Base-by-base conservation (phyloP, 2,888 invertebrate species). In the Caenorhabditis becei region DNA sequence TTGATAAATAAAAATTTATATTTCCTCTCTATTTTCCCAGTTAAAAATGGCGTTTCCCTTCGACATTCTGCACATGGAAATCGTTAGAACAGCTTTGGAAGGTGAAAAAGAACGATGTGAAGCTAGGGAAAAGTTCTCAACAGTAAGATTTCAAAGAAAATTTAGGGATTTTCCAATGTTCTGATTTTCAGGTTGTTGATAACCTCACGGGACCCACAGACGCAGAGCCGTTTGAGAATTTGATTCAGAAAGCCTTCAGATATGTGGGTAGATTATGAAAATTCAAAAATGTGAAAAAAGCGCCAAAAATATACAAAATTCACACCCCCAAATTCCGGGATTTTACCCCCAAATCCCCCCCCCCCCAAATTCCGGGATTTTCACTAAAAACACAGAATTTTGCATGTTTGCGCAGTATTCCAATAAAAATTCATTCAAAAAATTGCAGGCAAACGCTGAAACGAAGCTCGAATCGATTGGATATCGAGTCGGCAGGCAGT, bases 381-480 rank as follows among this genome's bases (percentile, higher is more conserved):
- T 66, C 32, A 23, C 14, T 47, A 18, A 51, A 51, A n/a, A n/a
- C n/a, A n/a, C n/a, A n/a, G n/a, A n/a, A n/a, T n/a, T n/a, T n/a
- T n/a, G n/a, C n/a, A n/a, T n/a, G n/a, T n/a, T n/a, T n/a, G n/a
- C n/a, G n/a, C n/a, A n/a, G n/a, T n/a, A n/a, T n/a, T n/a, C n/a
- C n/a, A n/a, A n/a, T n/a, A n/a, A n/a, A n/a, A n/a, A n/a, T n/a
- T n/a, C n/a, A n/a, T n/a, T n/a, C n/a, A n/a, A n/a, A n/a, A n/a
- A n/a, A n/a, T n/a, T n/a, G n/a, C 54, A 90, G 90, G 75, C 83
- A 10, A 90, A 88, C 65, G 85, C 88, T 0, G 89, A 87, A 59
- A 90, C 90, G 1, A 91, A 92, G 69, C 83, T 94, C 77, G 94
- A 94, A 87, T 91, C 92, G 24, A 92, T 94, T 67, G 94, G 94